A percentile compares a stretch with the other conserved stretches of the same genome.
Evolutionary conservation across 2,888 invertebrate species (phyloP).

Genomic region (Nebria brevicollis): DNA sequence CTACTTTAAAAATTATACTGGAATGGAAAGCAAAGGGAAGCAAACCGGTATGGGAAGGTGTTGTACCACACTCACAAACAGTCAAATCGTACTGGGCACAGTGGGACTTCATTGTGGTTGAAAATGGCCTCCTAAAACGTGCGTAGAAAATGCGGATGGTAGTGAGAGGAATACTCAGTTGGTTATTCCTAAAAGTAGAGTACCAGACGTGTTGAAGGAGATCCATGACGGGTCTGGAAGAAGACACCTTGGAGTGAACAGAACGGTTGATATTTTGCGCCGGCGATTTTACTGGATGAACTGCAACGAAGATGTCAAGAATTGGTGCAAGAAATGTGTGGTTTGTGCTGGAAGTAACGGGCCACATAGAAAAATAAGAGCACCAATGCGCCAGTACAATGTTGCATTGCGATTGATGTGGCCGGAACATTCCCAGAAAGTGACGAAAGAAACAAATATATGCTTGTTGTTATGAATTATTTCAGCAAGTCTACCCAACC

Average conservation of each 20-base stretch:
- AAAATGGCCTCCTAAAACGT: slow-evolving; percentile 38
- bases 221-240: slow-evolving; percentile 51
- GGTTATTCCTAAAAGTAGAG: slow-evolving; percentile 41
- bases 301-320: slow-evolving; percentile 48
- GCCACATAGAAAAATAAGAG: slow-evolving; percentile 38
- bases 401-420: slow-evolving; percentile 50
- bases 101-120: slow-evolving; percentile 43
- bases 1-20: no score
- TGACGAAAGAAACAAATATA: slow-evolving; percentile 50
- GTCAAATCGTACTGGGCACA: slow-evolving; percentile 31
- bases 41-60: no score
- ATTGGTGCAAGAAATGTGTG: slow-evolving; percentile 50
- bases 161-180: slow-evolving; percentile 39
- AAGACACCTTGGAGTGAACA: slow-evolving; percentile 53
- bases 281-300: slow-evolving; percentile 39
- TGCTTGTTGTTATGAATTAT: slow-evolving; percentile 52
- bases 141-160: slow-evolving; percentile 27
- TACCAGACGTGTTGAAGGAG: slow-evolving; percentile 21
- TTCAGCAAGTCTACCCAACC: slow-evolving; percentile 53
- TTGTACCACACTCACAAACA: no score
- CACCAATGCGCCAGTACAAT: slow-evolving; percentile 49
- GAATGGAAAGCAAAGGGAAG: no score
- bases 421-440: slow-evolving; percentile 50
- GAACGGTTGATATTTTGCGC: slow-evolving; percentile 50
- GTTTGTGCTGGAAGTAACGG: slow-evolving; percentile 48